These are phyloP conservation scores for Leptodactylus fallax DNA, from an alignment of 2,797 vertebrate genomes.

Conservation along the genomic window DNA sequence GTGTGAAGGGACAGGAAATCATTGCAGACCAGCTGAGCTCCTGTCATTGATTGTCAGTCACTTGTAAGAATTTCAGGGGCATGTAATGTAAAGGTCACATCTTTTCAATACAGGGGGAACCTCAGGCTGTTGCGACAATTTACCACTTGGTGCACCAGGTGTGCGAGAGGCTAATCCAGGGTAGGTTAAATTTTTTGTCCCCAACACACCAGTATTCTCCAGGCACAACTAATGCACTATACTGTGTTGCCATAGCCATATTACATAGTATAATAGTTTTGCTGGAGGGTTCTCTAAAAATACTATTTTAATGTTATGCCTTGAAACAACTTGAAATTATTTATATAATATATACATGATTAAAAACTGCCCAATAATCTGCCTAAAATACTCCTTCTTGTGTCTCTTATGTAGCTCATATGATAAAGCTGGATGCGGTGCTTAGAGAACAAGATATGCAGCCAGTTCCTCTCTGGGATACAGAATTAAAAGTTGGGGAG, in stretches of 20 bases:
- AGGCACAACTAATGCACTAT: not conserved
- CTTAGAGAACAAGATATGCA: conserved; percentile 71
- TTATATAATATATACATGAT: too few species aligned
- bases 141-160: conserved; percentile 91
- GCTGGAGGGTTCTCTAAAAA: not conserved
- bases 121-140: conserved; percentile 88
- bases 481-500: conserved; percentile 67
- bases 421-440: conserved; percentile 74
- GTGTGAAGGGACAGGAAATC: conserved; percentile 16
- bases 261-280: too few species aligned
- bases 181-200: conserved; percentile 74
- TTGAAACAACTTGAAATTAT: not conserved
- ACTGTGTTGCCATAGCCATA: not conserved
- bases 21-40: conserved; percentile 18
- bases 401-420: conserved; percentile 70
- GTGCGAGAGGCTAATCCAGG: conserved; percentile 90
- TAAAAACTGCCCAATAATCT: not conserved
- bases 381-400: too few species aligned
- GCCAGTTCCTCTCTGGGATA: conserved; percentile 74
- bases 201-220: not conserved
- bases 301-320: not conserved
- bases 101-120: conserved; percentile 82
- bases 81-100: not conserved
- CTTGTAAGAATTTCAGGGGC: not conserved
- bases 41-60: not conserved